Conservation (phyloP, 1,140 invertebrate genomes). For the Drosophila micromelanica region DNA sequence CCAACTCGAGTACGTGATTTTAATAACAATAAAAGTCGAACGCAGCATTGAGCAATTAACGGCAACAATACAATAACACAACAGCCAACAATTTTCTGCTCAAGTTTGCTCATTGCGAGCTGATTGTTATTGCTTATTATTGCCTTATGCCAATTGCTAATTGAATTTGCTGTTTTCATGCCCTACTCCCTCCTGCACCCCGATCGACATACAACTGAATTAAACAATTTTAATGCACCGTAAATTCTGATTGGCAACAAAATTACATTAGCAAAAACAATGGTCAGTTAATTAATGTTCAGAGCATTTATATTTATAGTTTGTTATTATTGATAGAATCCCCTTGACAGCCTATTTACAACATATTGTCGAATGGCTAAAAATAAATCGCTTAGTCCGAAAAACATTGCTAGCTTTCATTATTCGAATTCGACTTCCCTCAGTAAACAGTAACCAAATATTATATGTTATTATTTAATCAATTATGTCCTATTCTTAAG, state of each 20-base stretch:
- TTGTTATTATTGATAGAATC: conserved; percentile 30
- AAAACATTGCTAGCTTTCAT: too few relatives aligned
- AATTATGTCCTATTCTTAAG: too few relatives aligned
- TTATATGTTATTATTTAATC: background rate
- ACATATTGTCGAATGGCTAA: conserved; percentile 19
- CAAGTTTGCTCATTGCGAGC: conserved; percentile 55
- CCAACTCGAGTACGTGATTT: conserved; percentile 69
- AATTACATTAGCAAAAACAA: conserved; percentile 56
- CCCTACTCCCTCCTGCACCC: background rate
- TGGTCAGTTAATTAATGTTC: conserved; percentile 60
- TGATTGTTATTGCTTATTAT: conserved; percentile 57
- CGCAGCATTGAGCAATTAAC: conserved; percentile 74
- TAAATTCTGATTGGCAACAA: conserved; percentile 51
- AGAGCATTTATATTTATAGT: conserved; percentile 29
- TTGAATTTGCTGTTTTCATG: conserved; percentile 59
- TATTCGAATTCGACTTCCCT: background rate
- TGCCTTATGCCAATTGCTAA: conserved; percentile 68
- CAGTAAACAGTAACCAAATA: too few relatives aligned
- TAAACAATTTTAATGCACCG: conserved; percentile 66
- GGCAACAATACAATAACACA: conserved; percentile 34
- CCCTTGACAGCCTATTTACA: background rate
- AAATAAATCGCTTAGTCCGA: conserved; percentile 26
- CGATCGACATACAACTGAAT: conserved; percentile 28
- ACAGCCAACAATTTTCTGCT: conserved; percentile 44
- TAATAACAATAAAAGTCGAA: conserved; percentile 76